phyloP scores from a whole-genome alignment of 2,113 vertebrate species.

The Vicugna pacos region DNA sequence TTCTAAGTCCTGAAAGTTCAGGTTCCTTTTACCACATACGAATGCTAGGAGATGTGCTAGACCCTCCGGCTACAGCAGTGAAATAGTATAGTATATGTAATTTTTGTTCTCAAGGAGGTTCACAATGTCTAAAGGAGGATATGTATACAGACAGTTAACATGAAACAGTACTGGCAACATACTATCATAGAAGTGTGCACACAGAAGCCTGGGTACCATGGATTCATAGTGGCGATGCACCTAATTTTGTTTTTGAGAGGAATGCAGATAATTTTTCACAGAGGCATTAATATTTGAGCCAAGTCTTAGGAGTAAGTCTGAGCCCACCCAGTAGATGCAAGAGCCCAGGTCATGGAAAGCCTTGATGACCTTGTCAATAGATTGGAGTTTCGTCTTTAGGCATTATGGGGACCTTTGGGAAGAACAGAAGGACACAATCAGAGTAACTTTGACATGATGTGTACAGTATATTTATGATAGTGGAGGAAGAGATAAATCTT shows the following conservation, averaged over 20 bases:
- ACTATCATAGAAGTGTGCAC: not conserved
- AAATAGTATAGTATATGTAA: not conserved
- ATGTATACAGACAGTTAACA: not conserved
- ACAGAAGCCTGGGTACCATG: not conserved
- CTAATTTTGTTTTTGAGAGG: not conserved
- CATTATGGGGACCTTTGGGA: not conserved
- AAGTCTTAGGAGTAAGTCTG: not conserved
- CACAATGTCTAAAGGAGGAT: not conserved
- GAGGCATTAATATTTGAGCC: conserved; percentile 42
- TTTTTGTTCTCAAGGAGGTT: conserved; percentile 42
- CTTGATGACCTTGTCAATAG: not conserved
- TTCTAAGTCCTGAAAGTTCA: conserved; percentile 48
- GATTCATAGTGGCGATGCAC: not conserved
- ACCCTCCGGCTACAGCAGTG: not conserved
- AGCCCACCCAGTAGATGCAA: not conserved
- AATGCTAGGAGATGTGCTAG: not conserved
- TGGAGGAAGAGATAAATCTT: conserved; percentile 46
- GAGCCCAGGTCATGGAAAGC: not conserved
- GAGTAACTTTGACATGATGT: conserved; percentile 44
- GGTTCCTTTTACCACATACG: conserved; percentile 16
- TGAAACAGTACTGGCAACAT: conserved; percentile 5
- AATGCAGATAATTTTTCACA: conserved; percentile 22
- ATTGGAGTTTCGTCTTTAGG: conserved; percentile 53
- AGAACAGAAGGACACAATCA: not conserved
- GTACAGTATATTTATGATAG: conserved; percentile 40